Percentiles rank a stretch among this genome's conserved stretches.
phyloP scores from a whole-genome alignment of 2,113 vertebrate genomes.

The Ellobius talpinus region DNA sequence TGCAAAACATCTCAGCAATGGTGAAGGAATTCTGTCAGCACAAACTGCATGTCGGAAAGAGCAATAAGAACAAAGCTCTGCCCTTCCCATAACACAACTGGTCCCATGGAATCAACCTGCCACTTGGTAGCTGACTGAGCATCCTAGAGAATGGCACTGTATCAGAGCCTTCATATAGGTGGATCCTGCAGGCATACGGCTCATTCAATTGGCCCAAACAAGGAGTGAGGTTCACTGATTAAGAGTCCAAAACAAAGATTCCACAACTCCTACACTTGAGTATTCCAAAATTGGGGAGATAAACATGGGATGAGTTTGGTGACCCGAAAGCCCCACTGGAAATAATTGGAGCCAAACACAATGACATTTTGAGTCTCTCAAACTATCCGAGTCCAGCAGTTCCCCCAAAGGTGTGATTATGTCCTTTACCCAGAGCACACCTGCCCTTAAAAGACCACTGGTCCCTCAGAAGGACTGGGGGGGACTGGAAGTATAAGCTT shows the following conservation, averaged over 20 bases:
- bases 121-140: neutral
- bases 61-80: neutral
- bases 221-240: neutral
- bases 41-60: neutral
- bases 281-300: neutral
- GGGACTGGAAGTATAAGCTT: neutral
- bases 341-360: conserved; percentile 22
- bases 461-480: neutral
- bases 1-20: neutral
- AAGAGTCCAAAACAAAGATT: neutral
- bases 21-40: neutral
- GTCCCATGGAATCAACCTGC: neutral
- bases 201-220: neutral
- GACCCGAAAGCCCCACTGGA: neutral
- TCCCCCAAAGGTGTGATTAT: neutral
- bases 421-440: neutral
- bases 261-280: neutral
- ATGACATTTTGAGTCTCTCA: neutral
- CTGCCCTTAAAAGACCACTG: neutral
- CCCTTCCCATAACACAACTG: neutral
- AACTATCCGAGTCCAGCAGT: neutral
- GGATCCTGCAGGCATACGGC: neutral
- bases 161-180: neutral
- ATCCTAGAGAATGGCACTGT: neutral
- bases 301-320: neutral